phyloP scores from a whole-genome alignment of 2,888 invertebrate genomes.

The Trachelus stipa region DNA sequence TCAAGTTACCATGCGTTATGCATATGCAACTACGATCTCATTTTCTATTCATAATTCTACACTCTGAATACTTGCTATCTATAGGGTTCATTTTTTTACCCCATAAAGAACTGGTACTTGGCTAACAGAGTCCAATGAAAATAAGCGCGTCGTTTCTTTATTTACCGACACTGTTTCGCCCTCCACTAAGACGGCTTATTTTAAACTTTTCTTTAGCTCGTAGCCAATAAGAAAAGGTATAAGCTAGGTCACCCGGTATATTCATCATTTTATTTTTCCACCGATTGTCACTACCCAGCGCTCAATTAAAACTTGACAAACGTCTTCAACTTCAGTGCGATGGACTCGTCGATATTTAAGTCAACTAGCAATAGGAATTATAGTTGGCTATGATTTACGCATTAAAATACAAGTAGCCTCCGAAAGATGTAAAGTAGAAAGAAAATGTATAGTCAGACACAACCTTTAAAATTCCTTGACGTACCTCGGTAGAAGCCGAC shows the following conservation, averaged over 20 bases:
- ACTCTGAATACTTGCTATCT: background rate
- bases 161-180: background rate
- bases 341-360: background rate
- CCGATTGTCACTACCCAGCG: background rate
- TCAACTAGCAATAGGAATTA: background rate
- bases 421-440: background rate
- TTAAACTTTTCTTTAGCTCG: background rate
- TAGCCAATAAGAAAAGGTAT: background rate
- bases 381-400: background rate
- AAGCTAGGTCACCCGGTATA: background rate
- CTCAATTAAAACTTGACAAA: background rate
- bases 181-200: background rate
- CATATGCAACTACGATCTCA: background rate
- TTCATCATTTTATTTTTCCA: background rate
- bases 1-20: background rate
- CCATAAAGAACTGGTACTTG: background rate
- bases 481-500: background rate
- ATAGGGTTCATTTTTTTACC: background rate
- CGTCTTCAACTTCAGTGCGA: background rate
- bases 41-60: background rate
- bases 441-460: background rate
- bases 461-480: background rate
- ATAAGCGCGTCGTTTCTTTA: conserved; percentile 12
- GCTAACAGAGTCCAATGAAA: conserved; percentile 20
- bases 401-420: background rate